These are phyloP conservation scores for Triops longicaudatus DNA, from an alignment of 1,140 invertebrate species.

Conservation along the genomic window DNA sequence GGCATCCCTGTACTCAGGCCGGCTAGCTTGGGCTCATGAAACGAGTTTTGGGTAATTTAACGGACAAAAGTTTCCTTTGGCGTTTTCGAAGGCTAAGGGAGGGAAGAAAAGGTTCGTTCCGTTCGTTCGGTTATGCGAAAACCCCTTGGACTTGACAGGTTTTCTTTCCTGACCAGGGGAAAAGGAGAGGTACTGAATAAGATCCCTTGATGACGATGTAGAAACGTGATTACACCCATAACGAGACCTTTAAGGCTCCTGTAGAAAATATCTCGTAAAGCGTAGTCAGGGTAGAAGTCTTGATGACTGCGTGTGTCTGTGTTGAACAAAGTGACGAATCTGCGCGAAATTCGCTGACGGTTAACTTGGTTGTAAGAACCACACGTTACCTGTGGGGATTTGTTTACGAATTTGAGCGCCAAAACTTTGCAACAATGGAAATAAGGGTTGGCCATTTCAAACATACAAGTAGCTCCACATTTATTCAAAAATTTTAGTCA, in stretches of 20 bases:
- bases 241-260: neutral
- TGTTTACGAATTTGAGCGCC: no score
- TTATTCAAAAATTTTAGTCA: no score
- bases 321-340: no score
- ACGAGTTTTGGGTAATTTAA: conserved; percentile 4
- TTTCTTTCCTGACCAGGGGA: neutral
- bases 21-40: neutral
- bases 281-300: neutral
- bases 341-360: no score
- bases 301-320: no score
- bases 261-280: neutral
- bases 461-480: no score
- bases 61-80: conserved; percentile 2
- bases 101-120: neutral
- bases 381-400: no score
- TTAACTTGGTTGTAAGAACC: no score
- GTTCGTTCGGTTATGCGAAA: neutral
- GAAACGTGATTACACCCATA: conserved; percentile 1
- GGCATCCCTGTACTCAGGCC: neutral
- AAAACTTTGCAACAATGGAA: no score
- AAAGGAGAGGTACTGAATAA: neutral
- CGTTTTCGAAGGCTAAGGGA: neutral
- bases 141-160: conserved; percentile 10
- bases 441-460: no score
- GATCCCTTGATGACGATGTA: neutral